Evolutionary conservation across 2,888 invertebrate species (phyloP).

Genomic region (Altica lythri): DNA sequence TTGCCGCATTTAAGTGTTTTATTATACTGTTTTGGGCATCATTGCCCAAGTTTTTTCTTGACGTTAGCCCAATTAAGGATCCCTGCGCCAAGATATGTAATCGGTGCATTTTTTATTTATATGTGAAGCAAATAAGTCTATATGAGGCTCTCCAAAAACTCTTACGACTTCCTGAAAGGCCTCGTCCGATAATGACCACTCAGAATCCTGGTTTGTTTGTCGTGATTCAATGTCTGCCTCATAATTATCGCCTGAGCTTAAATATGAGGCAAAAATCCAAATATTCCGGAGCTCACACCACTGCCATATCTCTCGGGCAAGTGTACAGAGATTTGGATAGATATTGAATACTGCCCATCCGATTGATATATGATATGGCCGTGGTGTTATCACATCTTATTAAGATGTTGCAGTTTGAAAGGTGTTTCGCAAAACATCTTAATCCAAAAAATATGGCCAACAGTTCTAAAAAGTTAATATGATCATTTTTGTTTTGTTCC

Average conservation of each 20-base stretch:
- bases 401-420: conserved; percentile 12
- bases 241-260: conserved; percentile 1
- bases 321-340: conserved; percentile 8
- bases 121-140: conserved; percentile 12
- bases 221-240: conserved; percentile 27
- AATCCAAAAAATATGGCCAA: conserved; percentile 8
- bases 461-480: conserved; percentile 24
- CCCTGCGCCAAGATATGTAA: no score
- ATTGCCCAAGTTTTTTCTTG: no score
- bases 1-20: no score
- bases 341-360: conserved; percentile 31
- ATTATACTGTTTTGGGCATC: no score
- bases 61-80: no score
- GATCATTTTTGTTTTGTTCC: conserved; percentile 4
- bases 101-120: no score
- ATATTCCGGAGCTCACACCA: conserved; percentile 33
- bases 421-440: conserved; percentile 18
- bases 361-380: conserved; percentile 32
- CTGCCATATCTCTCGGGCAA: conserved; percentile 29
- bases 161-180: conserved; percentile 29
- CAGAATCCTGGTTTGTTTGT: conserved; percentile 20
- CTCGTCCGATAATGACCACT: conserved; percentile 21
- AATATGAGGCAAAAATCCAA: conserved; percentile 28
- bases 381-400: conserved; percentile 23
- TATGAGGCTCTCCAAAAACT: conserved; percentile 32